Evolutionary conservation across 2,113 vertebrate genomes (phyloP), one percentile per base, ranked within the genome.

Genomic region (Pseudolaguvia tuberculata): DNA sequence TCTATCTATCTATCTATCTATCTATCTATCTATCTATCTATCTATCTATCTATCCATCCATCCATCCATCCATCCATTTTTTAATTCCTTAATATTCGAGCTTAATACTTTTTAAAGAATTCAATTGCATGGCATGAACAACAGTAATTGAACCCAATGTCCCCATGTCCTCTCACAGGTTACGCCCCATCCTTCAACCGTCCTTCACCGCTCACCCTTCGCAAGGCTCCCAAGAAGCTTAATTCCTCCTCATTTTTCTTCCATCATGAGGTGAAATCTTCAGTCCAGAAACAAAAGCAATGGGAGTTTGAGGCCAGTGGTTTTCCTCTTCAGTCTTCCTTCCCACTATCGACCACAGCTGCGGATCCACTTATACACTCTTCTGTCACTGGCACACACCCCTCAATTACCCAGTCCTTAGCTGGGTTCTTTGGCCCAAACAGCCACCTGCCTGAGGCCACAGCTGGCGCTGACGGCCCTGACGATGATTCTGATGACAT

Each of bases 301-400:
- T 85, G 27, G 53, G 81, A 85, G 20, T 69, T 70, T 29, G 83
- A 84, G 77, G 80, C 81, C 80, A 89, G 85, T 0, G 84, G 85
- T 5, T 78, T 68, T 65, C 83, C 72, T 14, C 35, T 57, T 1
- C 75, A 50, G 11, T 50, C 70, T 45, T 58, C 27, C 31, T 69
- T 39, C 12, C 23, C 21, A 23, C 27, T 59, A 20, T 66, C 81
- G 21, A 70, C 67, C 8, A 29, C 73, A 73, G 62, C 70, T 56
- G 68, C 57, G 0, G n/a, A 25, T 4, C 67, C 66, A 39, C 63
- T 47, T 2, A 50, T 66, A 51, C 79, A 21, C 42, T 53, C 78
- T 39, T 57, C 83, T 11, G 27, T 56, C 57, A 57, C 45, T 0
- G 73, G 71, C 42, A 31, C 71, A 55, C 81, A 21, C 39, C 48